phyloP scores from a whole-genome alignment of 1,140 invertebrate genomes.

The Atopsyche davidsoni region DNA sequence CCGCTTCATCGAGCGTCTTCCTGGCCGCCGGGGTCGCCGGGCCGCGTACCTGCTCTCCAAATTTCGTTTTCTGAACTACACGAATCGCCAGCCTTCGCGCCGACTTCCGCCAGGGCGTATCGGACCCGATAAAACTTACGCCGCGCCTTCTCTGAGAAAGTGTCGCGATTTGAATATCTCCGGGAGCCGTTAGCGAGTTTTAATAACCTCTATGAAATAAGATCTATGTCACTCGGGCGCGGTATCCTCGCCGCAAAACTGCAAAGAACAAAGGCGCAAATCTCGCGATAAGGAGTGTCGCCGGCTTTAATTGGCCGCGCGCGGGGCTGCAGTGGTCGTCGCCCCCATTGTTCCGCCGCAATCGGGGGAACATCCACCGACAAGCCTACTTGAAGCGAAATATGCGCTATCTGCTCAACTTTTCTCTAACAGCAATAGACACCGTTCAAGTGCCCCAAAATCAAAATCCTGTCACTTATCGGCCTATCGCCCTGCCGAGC shows the following conservation, averaged over 20 bases:
- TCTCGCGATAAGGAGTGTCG: constrained; percentile 1
- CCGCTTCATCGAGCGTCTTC: too few relatives aligned
- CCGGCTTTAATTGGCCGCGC: constrained; percentile 4
- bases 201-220: too few relatives aligned
- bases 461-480: too few relatives aligned
- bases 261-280: constrained; percentile 5
- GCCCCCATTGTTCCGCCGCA: too few relatives aligned
- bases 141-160: not conserved
- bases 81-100: not conserved
- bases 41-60: too few relatives aligned
- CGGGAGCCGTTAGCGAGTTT: too few relatives aligned
- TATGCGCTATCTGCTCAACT: not conserved
- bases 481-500: too few relatives aligned
- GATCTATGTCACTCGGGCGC: constrained; percentile 2
- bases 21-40: too few relatives aligned
- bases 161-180: not conserved
- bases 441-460: too few relatives aligned
- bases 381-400: too few relatives aligned
- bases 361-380: too few relatives aligned
- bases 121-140: not conserved
- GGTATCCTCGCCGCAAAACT: not conserved
- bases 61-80: not conserved
- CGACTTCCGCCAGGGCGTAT: not conserved
- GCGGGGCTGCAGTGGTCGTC: too few relatives aligned
- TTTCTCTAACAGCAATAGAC: not conserved